Percentiles rank a stretch among this genome's conserved stretches.
These are phyloP conservation scores for Pan troglodytes DNA, from an alignment of 2,113 vertebrate genomes.

Conservation along the genomic window NHGRI_mPanTro3-v2.1_pri NC_072398.2:40298001-40298500, in stretches of 20 bases:
- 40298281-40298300: not conserved
- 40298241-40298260: not conserved
- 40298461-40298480: not conserved
- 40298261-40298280: not conserved
- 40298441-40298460: not conserved
- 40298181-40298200: not conserved
- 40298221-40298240: not conserved
- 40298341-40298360: not conserved
- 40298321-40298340: not conserved
- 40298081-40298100: not conserved
- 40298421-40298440: not conserved
- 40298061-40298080: not conserved
- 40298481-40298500: not conserved
- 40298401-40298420: not conserved
- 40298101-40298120: not conserved
- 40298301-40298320: not conserved
- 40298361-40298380: not conserved
- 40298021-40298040: not conserved
- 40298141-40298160: not conserved
- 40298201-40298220: not conserved
- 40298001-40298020: not conserved
- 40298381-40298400: not conserved
- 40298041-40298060: not conserved
- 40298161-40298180: not conserved
- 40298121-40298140: not conserved